Conservation (phyloP, 2,113 vertebrate species). For the Gnathonemus echidnorhynchus region DNA sequence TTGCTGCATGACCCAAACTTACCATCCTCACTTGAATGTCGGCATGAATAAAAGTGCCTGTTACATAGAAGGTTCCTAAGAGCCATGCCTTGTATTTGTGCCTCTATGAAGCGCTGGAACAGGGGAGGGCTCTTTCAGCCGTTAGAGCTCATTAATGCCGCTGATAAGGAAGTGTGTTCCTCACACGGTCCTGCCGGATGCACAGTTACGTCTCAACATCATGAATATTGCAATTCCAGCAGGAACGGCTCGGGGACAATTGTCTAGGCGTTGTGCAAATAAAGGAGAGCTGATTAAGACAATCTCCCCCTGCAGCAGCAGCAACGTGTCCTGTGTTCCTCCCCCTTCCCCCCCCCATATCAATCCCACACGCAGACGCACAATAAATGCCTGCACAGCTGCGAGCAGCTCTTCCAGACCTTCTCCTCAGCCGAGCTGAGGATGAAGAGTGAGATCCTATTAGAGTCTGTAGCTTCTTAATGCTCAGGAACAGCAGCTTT, state of each 20-base stretch:
- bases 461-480: background rate
- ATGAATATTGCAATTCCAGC: background rate
- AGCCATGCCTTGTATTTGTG: background rate
- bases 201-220: background rate
- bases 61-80: background rate
- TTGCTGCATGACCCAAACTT: background rate
- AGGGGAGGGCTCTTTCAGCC: background rate
- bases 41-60: background rate
- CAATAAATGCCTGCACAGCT: background rate
- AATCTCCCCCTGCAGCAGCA: background rate
- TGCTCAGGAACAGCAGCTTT: background rate
- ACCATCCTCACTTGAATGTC: background rate
- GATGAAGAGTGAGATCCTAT: background rate
- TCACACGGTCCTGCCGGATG: background rate
- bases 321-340: background rate
- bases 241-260: background rate
- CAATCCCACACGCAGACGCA: background rate
- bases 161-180: background rate
- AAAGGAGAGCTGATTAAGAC: background rate
- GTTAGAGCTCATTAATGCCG: background rate
- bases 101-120: background rate
- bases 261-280: background rate
- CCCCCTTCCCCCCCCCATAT: background rate
- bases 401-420: background rate
- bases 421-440: background rate